A percentile compares a stretch with the other conserved stretches of the same genome.
These are phyloP conservation scores for Perca schrenkii DNA, from an alignment of 2,113 vertebrate genomes.

Conservation along the genomic window DNA sequence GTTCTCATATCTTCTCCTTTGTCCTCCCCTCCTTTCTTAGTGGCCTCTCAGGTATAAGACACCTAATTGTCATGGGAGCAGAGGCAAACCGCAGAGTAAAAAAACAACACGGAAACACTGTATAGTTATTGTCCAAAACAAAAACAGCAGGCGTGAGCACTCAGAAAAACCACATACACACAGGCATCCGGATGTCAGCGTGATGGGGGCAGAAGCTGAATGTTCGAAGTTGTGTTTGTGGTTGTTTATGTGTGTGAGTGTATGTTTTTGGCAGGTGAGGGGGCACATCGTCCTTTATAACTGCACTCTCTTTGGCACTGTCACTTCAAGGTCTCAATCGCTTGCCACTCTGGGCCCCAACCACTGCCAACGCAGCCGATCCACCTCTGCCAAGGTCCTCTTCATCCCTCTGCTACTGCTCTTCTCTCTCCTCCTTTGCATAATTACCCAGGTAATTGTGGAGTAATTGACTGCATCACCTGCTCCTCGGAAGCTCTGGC, in stretches of 20 bases:
- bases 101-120: conserved; percentile 51
- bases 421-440: conserved; percentile 76
- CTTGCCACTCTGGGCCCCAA: conserved; percentile 62
- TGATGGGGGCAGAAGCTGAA: conserved; percentile 37
- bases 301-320: conserved; percentile 70
- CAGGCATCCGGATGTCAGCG: conserved; percentile 36
- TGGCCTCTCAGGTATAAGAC: conserved; percentile 51
- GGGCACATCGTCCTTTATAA: conserved; percentile 73
- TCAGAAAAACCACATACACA: conserved; percentile 28
- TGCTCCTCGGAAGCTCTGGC: conserved; percentile 77
- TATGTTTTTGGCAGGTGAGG: conserved; percentile 75
- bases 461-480: conserved; percentile 86
- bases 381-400: conserved; percentile 77
- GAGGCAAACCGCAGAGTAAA: conserved; percentile 38
- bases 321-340: conserved; percentile 79
- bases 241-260: conserved; percentile 57
- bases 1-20: conserved; percentile 10
- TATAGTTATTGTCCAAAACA: conserved; percentile 60
- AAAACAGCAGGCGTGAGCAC: conserved; percentile 48
- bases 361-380: conserved; percentile 65
- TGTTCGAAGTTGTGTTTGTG: conserved; percentile 52
- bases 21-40: conserved; percentile 6
- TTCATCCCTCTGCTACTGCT: conserved; percentile 61
- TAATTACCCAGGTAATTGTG: conserved; percentile 84
- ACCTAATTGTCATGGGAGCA: conserved; percentile 65